phyloP scores from a whole-genome alignment of 2,888 invertebrate species.

The Lithophane semibrunnea region DNA sequence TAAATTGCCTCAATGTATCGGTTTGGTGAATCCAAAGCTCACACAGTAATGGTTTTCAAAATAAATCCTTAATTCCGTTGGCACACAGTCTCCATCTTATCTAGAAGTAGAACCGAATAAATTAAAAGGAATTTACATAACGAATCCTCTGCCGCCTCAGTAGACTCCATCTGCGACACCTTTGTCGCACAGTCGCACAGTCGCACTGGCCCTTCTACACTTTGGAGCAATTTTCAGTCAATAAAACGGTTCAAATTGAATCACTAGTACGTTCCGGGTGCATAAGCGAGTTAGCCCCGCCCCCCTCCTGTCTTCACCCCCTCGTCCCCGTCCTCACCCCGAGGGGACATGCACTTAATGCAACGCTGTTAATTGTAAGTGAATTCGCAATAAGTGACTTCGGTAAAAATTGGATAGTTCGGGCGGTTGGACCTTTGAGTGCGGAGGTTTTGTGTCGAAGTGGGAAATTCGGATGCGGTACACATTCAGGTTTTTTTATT shows the following conservation, averaged over 20 bases:
- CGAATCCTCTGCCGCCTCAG: conserved; percentile 51
- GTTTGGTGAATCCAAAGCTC: neutral
- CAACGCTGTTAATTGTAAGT: conserved; percentile 65
- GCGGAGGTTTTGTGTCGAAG: neutral
- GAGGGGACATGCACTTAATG: conserved; percentile 68
- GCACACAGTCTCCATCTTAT: conserved; percentile 18
- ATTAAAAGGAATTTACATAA: conserved; percentile 64
- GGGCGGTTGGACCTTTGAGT: conserved; percentile 9
- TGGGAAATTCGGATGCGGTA: neutral
- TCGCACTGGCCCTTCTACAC: conserved; percentile 58
- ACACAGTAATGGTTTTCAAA: neutral
- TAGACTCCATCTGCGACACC: conserved; percentile 61
- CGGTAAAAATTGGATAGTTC: conserved; percentile 55
- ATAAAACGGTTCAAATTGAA: conserved; percentile 74
- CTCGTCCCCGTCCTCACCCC: conserved; percentile 12
- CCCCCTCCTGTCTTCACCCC: conserved; percentile 32
- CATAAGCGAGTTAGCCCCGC: conserved; percentile 71
- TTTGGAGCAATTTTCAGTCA: conserved; percentile 73
- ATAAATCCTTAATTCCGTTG: neutral
- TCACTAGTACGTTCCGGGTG: conserved; percentile 69
- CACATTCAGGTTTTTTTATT: neutral
- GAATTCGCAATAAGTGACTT: conserved; percentile 64
- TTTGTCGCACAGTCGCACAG: conserved; percentile 58
- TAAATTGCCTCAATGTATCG: neutral
- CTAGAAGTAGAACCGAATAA: conserved; percentile 45